Base-by-base conservation (phyloP, 2,888 invertebrate genomes). In the Campoletis raptor region DNA sequence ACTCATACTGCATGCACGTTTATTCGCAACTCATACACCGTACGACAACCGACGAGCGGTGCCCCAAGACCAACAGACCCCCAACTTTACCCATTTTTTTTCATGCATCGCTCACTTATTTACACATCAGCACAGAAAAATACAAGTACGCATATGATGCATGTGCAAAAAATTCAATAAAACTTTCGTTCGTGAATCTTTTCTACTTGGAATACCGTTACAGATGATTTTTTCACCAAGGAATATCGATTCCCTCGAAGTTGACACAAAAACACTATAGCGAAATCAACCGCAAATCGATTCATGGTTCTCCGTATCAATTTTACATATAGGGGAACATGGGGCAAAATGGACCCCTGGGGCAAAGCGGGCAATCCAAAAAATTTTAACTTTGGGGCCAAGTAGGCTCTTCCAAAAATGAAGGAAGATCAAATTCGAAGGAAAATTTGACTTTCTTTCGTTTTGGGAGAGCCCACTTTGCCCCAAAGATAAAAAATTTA, bases 51-150 rank as follows among this genome's bases (percentile, higher is more conserved):
- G 67, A 48, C 73, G 30, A 30, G 30, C 67, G 73, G 81, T 83
- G 78, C 83, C 81, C 61, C 42, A 54, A 37, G 66, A 45, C 67
- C 83, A 86, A 45, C 81, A 83, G 86, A 86, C 83, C 83, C 67
- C 83, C 77, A 70, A 84, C 79, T 76, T 74, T 40, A 48, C 30
- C 30, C 37, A 79, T 84, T 82, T 84, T 78, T 81, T 86, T 21
- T n/a, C n/a, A 15, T 61, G 5, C 61, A 15, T 36, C 54, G 8
- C 30, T 3, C 57, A 45, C 10, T 70, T 18, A 52, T 30, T 7
- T 36, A 36, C n/a, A 9, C 18, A 64, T 12, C 12, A 24, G 64
- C 24, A 48, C 48, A 10, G 36, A 40, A 24, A 37, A 5, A 40
- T 37, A 66, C 66, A 12, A 8, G 7, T 2, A 1, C 3, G 30